Evolutionary conservation across 2,113 vertebrate species (phyloP), one percentile per base, ranked within the genome.

Genomic region (Promerops cafer): DNA sequence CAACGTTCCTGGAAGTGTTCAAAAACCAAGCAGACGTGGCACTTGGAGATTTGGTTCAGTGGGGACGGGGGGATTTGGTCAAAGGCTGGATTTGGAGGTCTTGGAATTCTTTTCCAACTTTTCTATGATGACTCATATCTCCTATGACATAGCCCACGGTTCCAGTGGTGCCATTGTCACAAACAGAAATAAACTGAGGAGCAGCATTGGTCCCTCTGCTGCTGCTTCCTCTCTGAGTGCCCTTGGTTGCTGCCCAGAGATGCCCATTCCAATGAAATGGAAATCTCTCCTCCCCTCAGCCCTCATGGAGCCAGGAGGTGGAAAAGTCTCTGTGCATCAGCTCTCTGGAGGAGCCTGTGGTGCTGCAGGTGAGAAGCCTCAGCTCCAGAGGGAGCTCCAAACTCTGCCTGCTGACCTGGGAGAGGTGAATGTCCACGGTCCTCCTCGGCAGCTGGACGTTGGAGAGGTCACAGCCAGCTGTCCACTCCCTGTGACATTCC

Each of bases 381-480:
- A 93, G 91, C 88, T 92, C 82, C 88, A 85, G 88, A 90, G 65
- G 60, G 52, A 90, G 82, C 74, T 90, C 88, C 93, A 63, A 44
- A 85, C 86, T 60, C 44, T 86, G 23, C 66, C 81, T 80, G 68
- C 14, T 30, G 37, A 19, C 47, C 30, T n/a, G 54, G 30, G 33
- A 66, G 13, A 76, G 57, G 37, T 11, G 16, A 64, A 11, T 21
- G 77, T 7, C 60, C 50, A 2, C 7, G 4, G 40, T 37, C 16
- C 45, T 79, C 37, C 26, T 49, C 35, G 18, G 31, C 50, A 39
- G 17, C 64, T 52, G 40, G 39, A 4, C 7, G 0, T 1, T 35
- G 20, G 54, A 50, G 50, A 26, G 11, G 44, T 13, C 37, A 39
- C 50, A n/a, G 35, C 1, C 42, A 26, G 13, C 17, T 74, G 74